These are phyloP conservation scores for Hipposideros larvatus DNA, from an alignment of 2,797 vertebrate genomes.

Conservation along the genomic window DNA sequence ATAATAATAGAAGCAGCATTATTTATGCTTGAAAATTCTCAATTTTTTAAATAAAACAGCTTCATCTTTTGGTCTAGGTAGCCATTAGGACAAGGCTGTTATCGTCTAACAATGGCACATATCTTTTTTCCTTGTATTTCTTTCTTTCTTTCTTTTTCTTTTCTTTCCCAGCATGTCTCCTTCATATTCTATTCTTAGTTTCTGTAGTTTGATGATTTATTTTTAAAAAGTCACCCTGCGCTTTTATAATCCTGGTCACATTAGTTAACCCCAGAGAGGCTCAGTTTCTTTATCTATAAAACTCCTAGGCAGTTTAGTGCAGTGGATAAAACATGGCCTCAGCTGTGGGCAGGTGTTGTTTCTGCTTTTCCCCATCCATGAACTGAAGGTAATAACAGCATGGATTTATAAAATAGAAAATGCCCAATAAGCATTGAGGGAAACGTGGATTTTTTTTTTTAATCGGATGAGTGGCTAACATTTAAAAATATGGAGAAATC, in stretches of 20 bases:
- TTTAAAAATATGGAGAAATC: not conserved
- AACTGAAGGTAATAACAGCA: not conserved
- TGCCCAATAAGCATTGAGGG: not conserved
- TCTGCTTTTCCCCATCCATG: not conserved
- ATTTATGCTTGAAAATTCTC: not conserved
- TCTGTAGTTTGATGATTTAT: constrained; percentile 34
- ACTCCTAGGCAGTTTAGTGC: not conserved
- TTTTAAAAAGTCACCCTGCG: not conserved
- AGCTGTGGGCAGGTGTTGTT: not conserved
- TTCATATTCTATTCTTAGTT: not conserved
- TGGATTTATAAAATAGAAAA: not conserved
- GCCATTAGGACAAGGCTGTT: not conserved
- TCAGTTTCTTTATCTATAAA: not conserved
- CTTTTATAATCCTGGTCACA: not conserved
- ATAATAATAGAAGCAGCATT: constrained; percentile 11
- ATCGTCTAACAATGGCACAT: not conserved
- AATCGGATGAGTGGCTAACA: not conserved
- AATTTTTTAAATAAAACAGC: not conserved
- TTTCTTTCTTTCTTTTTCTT: not conserved
- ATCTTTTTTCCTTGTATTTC: not conserved
- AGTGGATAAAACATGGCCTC: not conserved
- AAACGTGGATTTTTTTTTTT: not conserved
- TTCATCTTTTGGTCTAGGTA: not conserved
- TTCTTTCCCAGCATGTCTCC: not conserved
- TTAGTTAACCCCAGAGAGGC: not conserved